These are phyloP conservation scores for Metopolophium dirhodum DNA, from an alignment of 1,140 invertebrate genomes.

Conservation along the genomic window DNA sequence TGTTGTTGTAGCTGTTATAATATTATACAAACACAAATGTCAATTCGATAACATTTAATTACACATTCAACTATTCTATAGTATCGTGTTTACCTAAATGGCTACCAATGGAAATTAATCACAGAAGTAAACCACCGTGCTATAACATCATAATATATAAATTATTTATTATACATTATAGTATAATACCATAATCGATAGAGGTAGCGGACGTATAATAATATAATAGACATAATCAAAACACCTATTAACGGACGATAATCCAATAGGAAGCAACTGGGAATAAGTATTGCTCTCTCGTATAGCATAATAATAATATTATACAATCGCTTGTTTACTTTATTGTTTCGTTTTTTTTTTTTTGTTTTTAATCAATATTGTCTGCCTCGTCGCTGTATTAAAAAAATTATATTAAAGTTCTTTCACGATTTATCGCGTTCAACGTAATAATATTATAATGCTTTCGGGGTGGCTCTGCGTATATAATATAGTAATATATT, in stretches of 20 bases:
- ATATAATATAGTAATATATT: constrained; percentile 32
- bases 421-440: constrained; percentile 1
- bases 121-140: background rate
- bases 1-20: background rate
- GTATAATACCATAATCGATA: background rate
- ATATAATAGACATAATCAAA: background rate
- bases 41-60: constrained; percentile 19
- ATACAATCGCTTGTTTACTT: background rate
- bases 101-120: background rate
- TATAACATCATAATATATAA: too few relatives aligned
- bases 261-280: background rate
- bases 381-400: background rate
- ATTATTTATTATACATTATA: background rate
- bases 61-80: background rate
- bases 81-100: background rate
- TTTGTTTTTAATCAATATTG: constrained; percentile 34
- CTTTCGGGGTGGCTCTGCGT: background rate
- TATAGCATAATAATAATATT: background rate
- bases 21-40: background rate
- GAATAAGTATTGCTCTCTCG: background rate
- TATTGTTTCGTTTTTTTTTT: background rate
- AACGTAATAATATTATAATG: constrained; percentile 3
- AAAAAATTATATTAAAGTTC: constrained; percentile 19
- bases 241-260: background rate
- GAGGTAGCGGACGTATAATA: background rate